These are phyloP conservation scores for Strix uralensis DNA, from an alignment of 2,113 vertebrate species.

Conservation along the genomic window DNA sequence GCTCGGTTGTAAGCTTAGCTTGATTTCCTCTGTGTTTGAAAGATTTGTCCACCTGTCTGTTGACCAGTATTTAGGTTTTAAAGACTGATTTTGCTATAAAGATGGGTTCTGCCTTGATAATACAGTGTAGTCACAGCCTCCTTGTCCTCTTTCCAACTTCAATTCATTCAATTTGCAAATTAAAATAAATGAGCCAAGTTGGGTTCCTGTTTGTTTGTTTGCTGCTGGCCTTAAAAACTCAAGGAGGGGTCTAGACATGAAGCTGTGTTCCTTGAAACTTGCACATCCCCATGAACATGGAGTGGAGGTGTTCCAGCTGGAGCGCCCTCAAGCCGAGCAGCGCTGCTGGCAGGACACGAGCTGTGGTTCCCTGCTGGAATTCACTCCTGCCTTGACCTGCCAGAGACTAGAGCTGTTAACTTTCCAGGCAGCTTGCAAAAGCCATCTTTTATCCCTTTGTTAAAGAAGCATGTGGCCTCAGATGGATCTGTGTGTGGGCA, in stretches of 20 bases:
- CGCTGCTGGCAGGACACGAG: background rate
- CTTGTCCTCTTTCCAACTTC: background rate
- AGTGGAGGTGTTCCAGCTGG: conserved; percentile 44
- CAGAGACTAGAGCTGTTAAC: conserved; percentile 20
- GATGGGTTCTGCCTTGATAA: background rate
- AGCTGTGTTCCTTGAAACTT: conserved; percentile 33
- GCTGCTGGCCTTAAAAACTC: background rate
- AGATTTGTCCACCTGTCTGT: background rate
- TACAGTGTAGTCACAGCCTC: background rate
- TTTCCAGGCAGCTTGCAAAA: conserved; percentile 51
- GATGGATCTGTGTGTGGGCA: conserved; percentile 38
- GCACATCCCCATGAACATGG: background rate
- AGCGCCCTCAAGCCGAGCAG: background rate
- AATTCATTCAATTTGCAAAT: background rate
- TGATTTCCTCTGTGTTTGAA: background rate
- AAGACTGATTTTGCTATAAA: background rate
- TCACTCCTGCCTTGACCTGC: background rate
- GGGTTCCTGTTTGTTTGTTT: conserved; percentile 19
- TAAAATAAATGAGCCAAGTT: background rate
- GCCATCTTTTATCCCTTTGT: conserved; percentile 48
- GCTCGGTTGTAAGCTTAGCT: background rate
- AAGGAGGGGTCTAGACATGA: background rate
- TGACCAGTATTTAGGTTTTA: background rate
- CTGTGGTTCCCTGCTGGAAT: conserved; percentile 42
- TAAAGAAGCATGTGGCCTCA: conserved; percentile 1